Evolutionary conservation across 2,797 vertebrate genomes (phyloP).

Genomic region (Phataginus tetradactyla): DNA sequence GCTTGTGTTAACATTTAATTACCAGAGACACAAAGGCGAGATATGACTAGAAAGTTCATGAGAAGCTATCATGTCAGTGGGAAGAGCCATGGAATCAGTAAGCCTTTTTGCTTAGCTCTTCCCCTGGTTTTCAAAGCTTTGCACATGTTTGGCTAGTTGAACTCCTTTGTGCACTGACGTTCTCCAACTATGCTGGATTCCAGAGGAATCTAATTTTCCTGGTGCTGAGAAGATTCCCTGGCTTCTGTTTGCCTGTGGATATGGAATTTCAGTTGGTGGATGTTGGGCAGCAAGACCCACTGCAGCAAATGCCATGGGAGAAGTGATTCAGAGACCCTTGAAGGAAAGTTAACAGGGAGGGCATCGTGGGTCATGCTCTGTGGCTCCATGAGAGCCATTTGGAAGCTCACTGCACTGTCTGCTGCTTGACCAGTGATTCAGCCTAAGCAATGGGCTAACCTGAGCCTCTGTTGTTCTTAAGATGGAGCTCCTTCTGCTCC

Average conservation of each 20-base stretch:
- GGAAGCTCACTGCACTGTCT: neutral
- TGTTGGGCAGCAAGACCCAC: neutral
- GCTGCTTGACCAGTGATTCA: neutral
- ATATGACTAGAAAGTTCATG: constrained; percentile 27
- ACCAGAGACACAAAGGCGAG: constrained; percentile 20
- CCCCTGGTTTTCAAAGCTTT: neutral
- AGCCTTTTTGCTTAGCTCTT: neutral
- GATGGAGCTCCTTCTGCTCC: neutral
- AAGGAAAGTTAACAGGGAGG: neutral
- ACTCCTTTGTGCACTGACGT: neutral
- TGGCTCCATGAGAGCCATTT: fast-evolving
- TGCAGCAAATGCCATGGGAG: neutral
- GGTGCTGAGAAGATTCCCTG: neutral
- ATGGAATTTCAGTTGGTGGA: constrained; percentile 47
- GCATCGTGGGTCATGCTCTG: neutral
- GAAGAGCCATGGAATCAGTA: neutral
- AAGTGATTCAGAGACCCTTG: neutral
- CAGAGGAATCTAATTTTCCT: constrained; percentile 52
- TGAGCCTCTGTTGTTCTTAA: neutral
- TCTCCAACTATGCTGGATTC: constrained; percentile 11
- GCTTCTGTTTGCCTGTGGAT: neutral
- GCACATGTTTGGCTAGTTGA: neutral
- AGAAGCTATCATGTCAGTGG: neutral
- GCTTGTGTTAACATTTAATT: constrained; percentile 31
- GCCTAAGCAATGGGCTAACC: neutral